phyloP scores from a whole-genome alignment of 1,140 invertebrate species.

The Ptiloglossa arizonensis region DNA sequence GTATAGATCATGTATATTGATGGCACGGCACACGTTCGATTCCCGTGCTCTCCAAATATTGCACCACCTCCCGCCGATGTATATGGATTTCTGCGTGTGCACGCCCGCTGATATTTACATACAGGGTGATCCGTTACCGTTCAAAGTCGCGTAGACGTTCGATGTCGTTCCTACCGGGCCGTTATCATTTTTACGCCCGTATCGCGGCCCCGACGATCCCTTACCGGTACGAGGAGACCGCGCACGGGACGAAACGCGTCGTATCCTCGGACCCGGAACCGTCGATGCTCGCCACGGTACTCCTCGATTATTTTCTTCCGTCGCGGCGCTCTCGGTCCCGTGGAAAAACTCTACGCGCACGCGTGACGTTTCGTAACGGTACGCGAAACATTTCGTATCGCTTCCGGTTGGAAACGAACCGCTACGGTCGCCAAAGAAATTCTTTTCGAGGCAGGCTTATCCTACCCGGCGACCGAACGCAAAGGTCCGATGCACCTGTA shows the following conservation, averaged over 20 bases:
- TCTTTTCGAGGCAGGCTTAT: constrained; percentile 54
- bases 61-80: constrained; percentile 53
- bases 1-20: constrained; percentile 78
- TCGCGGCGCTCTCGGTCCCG: background rate
- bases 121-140: constrained; percentile 30
- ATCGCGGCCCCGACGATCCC: no score
- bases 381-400: constrained; percentile 21
- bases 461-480: constrained; percentile 36
- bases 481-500: constrained; percentile 51
- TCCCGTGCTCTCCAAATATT: constrained; percentile 76
- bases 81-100: constrained; percentile 59
- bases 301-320: background rate
- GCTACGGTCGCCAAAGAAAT: constrained; percentile 44
- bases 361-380: constrained; percentile 25
- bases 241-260: no score
- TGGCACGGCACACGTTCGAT: constrained; percentile 72
- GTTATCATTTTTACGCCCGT: no score
- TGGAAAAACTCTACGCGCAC: background rate
- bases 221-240: no score
- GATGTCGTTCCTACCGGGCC: no score
- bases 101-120: constrained; percentile 36
- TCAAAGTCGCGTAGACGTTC: constrained; percentile 10
- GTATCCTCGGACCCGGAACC: no score
- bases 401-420: constrained; percentile 18
- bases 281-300: no score